These are phyloP conservation scores for Hirundichthys speculiger DNA, from an alignment of 2,113 vertebrate genomes.

Conservation along the genomic window DNA sequence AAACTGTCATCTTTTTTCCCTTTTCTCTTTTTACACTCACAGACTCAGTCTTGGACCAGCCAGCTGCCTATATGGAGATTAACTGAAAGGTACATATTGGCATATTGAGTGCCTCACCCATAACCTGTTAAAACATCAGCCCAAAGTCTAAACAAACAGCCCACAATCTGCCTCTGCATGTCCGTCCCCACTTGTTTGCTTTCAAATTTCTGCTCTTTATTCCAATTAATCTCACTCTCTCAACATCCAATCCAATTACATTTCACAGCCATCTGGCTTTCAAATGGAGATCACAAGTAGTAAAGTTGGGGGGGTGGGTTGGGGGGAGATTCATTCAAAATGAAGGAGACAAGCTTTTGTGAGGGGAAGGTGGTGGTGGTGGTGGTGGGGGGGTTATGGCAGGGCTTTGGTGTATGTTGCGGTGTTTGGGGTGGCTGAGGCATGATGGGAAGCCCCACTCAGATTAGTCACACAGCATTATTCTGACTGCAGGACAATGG, in stretches of 20 bases:
- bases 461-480: slow-evolving; percentile 97
- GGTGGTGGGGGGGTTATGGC: slow-evolving; percentile 36
- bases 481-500: slow-evolving; percentile 92
- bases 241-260: slow-evolving; percentile 86
- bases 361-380: slow-evolving; percentile 36
- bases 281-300: slow-evolving; percentile 80
- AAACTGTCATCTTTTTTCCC: background rate
- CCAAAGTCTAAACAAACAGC: slow-evolving; percentile 50
- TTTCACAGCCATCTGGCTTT: slow-evolving; percentile 88
- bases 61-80: background rate
- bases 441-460: slow-evolving; percentile 92
- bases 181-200: slow-evolving; percentile 69
- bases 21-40: background rate
- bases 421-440: slow-evolving; percentile 80
- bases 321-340: slow-evolving; percentile 58
- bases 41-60: background rate
- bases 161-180: slow-evolving; percentile 84
- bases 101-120: slow-evolving; percentile 22
- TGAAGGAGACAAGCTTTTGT: slow-evolving; percentile 54
- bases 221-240: slow-evolving; percentile 75
- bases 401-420: slow-evolving; percentile 74
- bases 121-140: slow-evolving; percentile 26
- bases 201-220: slow-evolving; percentile 76
- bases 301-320: slow-evolving; percentile 19
- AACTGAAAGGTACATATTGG: slow-evolving; percentile 16